Base-by-base conservation (phyloP, 2,113 vertebrate genomes). In the Thermophis baileyi region DNA sequence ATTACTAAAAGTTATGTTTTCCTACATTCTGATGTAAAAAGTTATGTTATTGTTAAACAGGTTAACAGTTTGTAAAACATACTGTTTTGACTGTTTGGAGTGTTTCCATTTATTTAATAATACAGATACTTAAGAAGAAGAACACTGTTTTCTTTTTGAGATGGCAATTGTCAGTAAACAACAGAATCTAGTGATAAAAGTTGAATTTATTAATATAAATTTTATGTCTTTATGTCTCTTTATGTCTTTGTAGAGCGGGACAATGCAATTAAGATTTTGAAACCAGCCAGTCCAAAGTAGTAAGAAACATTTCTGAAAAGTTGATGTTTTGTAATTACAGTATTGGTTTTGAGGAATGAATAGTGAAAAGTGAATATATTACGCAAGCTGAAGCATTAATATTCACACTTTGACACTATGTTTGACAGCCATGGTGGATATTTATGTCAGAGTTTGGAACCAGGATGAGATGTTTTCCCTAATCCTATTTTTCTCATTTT, bases 391-490 rank as follows among this genome's bases (percentile, higher is more conserved):
- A 85, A 90, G 35, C 53, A 90, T 93, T 93, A 87, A 86, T 93
- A 93, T 90, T 93, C 51, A 90, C 63, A n/a, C 18, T 93, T 44
- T 93, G 92, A 87, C 92, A 93, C 54, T 50, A 20, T 93, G 81
- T 93, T 93, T 93, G 92, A 93, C 92, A 93, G 51, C 24, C 24
- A 63, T 57, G 86, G 88, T 60, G 11, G 46, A 90, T 54, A 93
- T 93, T 93, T 87, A 86, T 90, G 89, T 44, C 57, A 47, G 88
- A 54, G 88, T 93, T 89, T 92, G 89, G 81, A 93, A 87, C 27
- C 44, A 90, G 74, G 81, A 85, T 86, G 54, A 14, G 55, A 50
- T 90, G 46, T 63, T 90, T 86, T 74, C 35, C 25, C 51, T 90
- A 87, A 49, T 93, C 92, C 53, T 69, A 93, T 90, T 90, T 55